Evolutionary conservation across 2,113 vertebrate species (phyloP), one percentile per base, ranked within the genome.

Genomic region (Anser brachyrhynchus): DNA sequence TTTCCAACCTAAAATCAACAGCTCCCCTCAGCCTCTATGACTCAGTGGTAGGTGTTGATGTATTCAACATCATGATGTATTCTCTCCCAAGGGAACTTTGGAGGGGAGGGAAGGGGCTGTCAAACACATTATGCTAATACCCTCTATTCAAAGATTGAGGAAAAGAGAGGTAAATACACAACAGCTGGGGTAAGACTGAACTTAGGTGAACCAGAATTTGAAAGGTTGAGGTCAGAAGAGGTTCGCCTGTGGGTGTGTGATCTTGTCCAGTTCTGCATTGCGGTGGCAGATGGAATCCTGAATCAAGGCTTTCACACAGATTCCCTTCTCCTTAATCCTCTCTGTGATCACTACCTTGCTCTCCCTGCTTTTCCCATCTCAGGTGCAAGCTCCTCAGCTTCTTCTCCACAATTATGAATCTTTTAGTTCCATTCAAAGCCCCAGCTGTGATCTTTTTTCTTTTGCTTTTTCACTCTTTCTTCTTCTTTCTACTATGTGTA

Each of bases 1-100:
- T 81, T 90, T 90, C 59, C 83, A 84, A 64, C 69, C 58, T 81
- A 73, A 87, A 92, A 55, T 33, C 79, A 90, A 69, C 86, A 80
- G 12, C 13, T 31, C 19, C 41, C 62, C 25, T 16, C n/a, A 71
- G 29, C 33, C 74, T 52, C 74, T 51, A 5, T 81, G 83, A 81
- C 54, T 81, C 74, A 92, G 59, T 13, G 29, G 18, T 67, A 76
- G 74, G 73, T 72, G 87, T 84, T 80, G 92, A 92, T 76, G 59
- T 41, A 43, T 61, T 88, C 87, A n/a, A n/a, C n/a, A n/a, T n/a
- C n/a, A n/a, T n/a, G n/a, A n/a, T n/a, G n/a, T n/a, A 46, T 84
- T 76, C 65, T 52, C 70, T 81, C 84, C 37, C 79, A 29, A 67
- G 84, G 74, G 94, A 81, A 69, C 70, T 62, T 33, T 4, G 21